phyloP scores from a whole-genome alignment of 2,797 vertebrate genomes.

The Echeneis naucrates region DNA sequence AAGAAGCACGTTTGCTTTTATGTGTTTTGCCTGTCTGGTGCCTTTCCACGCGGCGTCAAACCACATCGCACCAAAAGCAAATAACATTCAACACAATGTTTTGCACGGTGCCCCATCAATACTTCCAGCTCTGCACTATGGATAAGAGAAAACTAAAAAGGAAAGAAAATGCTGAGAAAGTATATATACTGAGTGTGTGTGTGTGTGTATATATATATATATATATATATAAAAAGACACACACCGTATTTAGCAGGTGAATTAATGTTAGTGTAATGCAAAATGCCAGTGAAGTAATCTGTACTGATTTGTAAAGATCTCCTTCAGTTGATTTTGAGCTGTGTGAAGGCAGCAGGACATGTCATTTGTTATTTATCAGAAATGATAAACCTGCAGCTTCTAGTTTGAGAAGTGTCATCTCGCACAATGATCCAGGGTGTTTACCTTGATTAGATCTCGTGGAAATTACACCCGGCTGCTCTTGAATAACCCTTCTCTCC shows the following conservation, averaged over 20 bases:
- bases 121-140: neutral
- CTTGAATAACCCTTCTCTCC: conserved; percentile 4
- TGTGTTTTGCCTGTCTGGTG: neutral
- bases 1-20: neutral
- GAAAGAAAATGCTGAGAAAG: neutral
- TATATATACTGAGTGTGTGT: neutral
- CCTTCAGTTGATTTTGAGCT: neutral
- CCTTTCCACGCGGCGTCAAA: neutral
- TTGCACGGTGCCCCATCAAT: too few relatives aligned
- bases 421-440: conserved; percentile 19
- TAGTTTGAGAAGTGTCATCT: conserved; percentile 24
- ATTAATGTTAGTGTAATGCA: neutral
- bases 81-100: neutral
- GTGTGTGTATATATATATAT: too few relatives aligned
- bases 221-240: too few relatives aligned
- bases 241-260: neutral
- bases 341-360: conserved; percentile 3
- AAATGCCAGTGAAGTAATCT: neutral
- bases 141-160: conserved; percentile 1
- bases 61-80: neutral
- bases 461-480: conserved; percentile 1
- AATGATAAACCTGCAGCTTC: conserved; percentile 17
- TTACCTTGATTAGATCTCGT: conserved; percentile 6
- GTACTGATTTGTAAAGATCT: neutral
- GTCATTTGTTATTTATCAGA: conserved; percentile 3